Evolutionary conservation across 2,888 invertebrate genomes (phyloP).

Genomic region (Germaria angustata): DNA sequence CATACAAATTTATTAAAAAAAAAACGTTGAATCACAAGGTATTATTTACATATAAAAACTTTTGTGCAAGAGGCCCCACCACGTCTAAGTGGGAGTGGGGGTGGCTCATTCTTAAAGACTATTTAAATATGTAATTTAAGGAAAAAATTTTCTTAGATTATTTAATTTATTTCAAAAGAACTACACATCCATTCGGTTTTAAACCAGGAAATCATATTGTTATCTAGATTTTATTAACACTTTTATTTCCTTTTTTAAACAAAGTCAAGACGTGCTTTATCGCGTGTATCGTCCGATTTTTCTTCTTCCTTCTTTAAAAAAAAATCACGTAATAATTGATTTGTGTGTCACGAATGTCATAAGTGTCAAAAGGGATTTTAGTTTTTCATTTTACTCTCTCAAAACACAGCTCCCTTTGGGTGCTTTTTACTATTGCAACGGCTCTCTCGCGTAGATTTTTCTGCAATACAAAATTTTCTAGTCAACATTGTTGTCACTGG

Average conservation of each 20-base stretch:
- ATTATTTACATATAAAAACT: no score
- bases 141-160: no score
- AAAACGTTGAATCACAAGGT: no score
- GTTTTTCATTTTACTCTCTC: background rate
- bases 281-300: constrained; percentile 38
- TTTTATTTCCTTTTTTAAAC: constrained; percentile 1
- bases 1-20: background rate
- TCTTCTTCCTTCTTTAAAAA: constrained; percentile 41
- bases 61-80: no score
- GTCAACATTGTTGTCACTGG: background rate
- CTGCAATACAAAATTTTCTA: background rate
- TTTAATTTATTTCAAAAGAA: background rate
- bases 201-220: constrained; percentile 54
- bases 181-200: constrained; percentile 29
- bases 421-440: background rate
- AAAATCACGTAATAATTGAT: constrained; percentile 79
- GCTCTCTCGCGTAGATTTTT: background rate
- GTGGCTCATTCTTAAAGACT: no score
- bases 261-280: constrained; percentile 56
- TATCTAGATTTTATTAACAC: constrained; percentile 30
- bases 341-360: constrained; percentile 70
- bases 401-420: background rate
- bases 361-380: constrained; percentile 66
- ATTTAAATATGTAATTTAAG: no score
- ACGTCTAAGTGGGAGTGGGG: no score